Evolutionary conservation across 2,797 vertebrate genomes (phyloP).

Genomic region (Graptemys geographica): DNA sequence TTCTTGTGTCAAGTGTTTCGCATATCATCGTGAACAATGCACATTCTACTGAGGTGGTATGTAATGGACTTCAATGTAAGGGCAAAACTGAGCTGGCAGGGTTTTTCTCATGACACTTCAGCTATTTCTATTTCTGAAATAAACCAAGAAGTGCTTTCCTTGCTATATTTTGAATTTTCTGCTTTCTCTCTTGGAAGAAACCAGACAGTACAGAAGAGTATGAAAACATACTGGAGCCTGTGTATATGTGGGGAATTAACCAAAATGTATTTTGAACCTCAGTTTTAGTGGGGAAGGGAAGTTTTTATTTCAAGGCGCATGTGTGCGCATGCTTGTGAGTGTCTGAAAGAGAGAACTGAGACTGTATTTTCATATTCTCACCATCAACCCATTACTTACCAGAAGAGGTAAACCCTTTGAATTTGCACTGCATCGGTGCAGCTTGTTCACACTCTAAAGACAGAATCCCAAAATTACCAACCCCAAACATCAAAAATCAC

Average conservation of each 20-base stretch:
- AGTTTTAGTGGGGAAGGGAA: background rate
- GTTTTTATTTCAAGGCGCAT: conserved; percentile 1
- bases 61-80: conserved; percentile 57
- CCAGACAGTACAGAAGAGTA: background rate
- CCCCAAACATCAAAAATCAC: conserved; percentile 46
- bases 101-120: conserved; percentile 55
- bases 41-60: conserved; percentile 47
- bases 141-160: conserved; percentile 40
- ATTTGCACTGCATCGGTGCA: conserved; percentile 53
- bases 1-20: conserved; percentile 39
- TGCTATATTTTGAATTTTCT: conserved; percentile 2
- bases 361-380: conserved; percentile 63
- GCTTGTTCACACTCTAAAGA: conserved; percentile 70
- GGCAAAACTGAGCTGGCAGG: conserved; percentile 61
- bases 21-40: conserved; percentile 27
- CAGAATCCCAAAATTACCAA: conserved; percentile 63
- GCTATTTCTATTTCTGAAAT: conserved; percentile 64
- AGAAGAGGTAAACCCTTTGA: conserved; percentile 58
- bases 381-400: conserved; percentile 64
- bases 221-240: conserved; percentile 13
- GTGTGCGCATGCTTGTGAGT: background rate
- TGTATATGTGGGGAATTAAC: background rate
- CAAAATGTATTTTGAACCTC: conserved; percentile 35
- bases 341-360: background rate
- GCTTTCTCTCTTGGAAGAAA: background rate